phyloP scores from a whole-genome alignment of 2,797 vertebrate species.

The Centropyge bicolor region DNA sequence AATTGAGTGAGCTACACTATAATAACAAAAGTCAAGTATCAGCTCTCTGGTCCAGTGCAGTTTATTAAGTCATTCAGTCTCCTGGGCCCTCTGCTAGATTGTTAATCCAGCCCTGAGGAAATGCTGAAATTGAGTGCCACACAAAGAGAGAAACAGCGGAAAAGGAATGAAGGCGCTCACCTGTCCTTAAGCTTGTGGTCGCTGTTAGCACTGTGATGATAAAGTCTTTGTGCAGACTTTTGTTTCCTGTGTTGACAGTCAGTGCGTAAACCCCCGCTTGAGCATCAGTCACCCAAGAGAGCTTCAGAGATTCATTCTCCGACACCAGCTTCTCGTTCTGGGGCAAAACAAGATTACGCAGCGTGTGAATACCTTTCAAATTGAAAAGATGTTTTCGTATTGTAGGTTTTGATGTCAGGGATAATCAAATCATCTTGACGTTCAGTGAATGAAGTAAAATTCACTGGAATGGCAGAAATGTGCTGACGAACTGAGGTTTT shows the following conservation, averaged over 20 bases:
- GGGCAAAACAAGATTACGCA: constrained; percentile 43
- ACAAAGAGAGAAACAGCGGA: constrained; percentile 27
- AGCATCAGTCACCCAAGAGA: constrained; percentile 60
- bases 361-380: constrained; percentile 10
- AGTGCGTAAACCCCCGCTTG: constrained; percentile 74
- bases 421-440: constrained; percentile 13
- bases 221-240: constrained; percentile 61
- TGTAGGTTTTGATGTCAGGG: constrained; percentile 18
- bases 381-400: neutral
- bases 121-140: constrained; percentile 47
- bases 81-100: constrained; percentile 48
- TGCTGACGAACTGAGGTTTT: neutral
- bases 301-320: constrained; percentile 60
- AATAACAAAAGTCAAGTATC: constrained; percentile 72
- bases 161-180: constrained; percentile 55
- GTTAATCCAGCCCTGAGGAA: constrained; percentile 66
- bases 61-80: constrained; percentile 69
- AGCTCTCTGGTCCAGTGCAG: constrained; percentile 61
- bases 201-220: constrained; percentile 60
- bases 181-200: constrained; percentile 48
- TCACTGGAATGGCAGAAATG: neutral
- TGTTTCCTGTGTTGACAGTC: constrained; percentile 58
- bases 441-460: constrained; percentile 14
- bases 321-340: constrained; percentile 70
- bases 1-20: constrained; percentile 61